Evolutionary conservation across 2,888 invertebrate genomes (phyloP), one percentile per base, ranked within the genome.

Genomic region (Germaria angustata): DNA sequence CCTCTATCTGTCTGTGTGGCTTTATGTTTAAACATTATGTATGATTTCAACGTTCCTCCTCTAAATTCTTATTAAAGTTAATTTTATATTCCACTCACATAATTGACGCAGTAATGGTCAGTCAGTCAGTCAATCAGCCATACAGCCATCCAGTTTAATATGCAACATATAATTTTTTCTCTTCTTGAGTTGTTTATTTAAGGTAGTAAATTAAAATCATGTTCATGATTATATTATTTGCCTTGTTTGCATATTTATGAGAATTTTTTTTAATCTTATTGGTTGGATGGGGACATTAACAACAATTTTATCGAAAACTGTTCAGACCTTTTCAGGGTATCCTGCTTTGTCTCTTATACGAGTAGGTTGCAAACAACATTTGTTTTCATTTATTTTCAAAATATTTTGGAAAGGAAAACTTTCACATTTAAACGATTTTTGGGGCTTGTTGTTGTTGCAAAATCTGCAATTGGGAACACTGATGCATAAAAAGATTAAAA

Each of bases 81-180:
- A 79, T 82, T 82, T 65, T 66, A 75, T 82, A 82, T 82, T 82
- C 82, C 44, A 76, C 51, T 71, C 82, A 66, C 82, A 82, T 71
- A 76, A 71, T 79, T 76, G 82, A 75, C 68, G 59, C 36, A 55
- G 77, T 57, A 78, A 55, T 71, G 41, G 46, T 36, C 57, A 73
- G 51, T 51, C 22, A 22, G 39, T n/a, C n/a, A n/a, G n/a, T n/a
- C n/a, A n/a, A n/a, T n/a, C n/a, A n/a, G n/a, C n/a, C n/a, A n/a
- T n/a, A n/a, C n/a, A n/a, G n/a, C n/a, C n/a, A n/a, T n/a, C 11
- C 24, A 36, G 22, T 34, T 36, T 57, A 55, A 72, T 49, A 32
- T 51, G 51, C 49, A 46, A 55, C 15, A n/a, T 59, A 28, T 68
- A 36, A 7, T 24, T 8, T 24, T 51, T 13, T n/a, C 24, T 24